Conservation (phyloP, 2,888 invertebrate genomes). For the Gibbula magus region DNA sequence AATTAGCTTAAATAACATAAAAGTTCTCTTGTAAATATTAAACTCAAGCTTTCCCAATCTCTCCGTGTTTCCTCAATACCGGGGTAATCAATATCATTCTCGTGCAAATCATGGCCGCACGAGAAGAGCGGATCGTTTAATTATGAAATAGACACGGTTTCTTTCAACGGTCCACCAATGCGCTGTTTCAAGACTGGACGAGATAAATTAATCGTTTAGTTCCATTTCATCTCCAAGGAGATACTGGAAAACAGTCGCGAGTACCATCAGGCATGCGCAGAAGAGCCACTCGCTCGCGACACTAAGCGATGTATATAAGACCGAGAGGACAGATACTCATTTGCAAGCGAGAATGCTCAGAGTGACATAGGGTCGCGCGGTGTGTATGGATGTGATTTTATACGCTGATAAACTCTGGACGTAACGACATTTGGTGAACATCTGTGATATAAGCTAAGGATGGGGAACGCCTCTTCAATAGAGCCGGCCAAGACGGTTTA, state of each 20-base stretch:
- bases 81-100: too few species aligned
- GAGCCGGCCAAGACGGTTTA: constrained; percentile 61
- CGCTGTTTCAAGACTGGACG: too few species aligned
- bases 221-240: background rate
- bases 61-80: too few species aligned
- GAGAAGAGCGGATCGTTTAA: too few species aligned
- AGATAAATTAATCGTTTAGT: background rate
- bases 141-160: too few species aligned
- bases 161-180: too few species aligned
- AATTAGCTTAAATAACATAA: too few species aligned
- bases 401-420: background rate
- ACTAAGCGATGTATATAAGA: background rate
- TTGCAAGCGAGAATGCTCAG: too few species aligned
- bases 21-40: too few species aligned
- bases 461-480: constrained; percentile 71
- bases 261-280: background rate
- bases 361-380: background rate
- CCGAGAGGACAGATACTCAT: too few species aligned
- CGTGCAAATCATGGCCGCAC: too few species aligned
- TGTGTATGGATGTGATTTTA: background rate
- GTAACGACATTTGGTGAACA: background rate
- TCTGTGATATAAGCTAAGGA: constrained; percentile 29
- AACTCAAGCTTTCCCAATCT: too few species aligned
- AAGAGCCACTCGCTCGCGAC: background rate
- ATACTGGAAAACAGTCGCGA: background rate